Evolutionary conservation across 2,797 vertebrate species (phyloP).

Genomic region (Anniella stebbinsi): DNA sequence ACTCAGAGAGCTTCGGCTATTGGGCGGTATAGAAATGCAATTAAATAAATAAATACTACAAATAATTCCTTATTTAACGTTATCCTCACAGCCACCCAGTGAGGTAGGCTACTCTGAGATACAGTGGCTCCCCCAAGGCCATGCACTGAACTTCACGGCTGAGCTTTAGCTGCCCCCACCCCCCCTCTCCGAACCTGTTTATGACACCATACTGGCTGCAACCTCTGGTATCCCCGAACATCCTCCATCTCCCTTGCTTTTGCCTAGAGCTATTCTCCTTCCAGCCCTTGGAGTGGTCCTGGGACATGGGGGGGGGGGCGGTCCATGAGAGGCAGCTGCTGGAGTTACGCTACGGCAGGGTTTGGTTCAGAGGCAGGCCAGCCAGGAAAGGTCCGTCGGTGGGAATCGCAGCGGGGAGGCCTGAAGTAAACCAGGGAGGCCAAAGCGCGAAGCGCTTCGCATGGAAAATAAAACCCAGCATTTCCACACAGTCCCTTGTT

Average conservation of each 20-base stretch:
- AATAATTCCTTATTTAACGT: not conserved
- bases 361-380: slow-evolving; percentile 61
- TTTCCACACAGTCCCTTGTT: not conserved
- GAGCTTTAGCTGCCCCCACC: not conserved
- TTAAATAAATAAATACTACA: not conserved
- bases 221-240: not conserved
- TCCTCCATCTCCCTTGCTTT: not conserved
- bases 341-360: not conserved
- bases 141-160: not conserved
- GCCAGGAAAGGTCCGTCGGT: slow-evolving; percentile 61
- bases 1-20: no score
- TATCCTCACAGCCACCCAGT: not conserved
- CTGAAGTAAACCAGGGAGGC: slow-evolving; percentile 30
- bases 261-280: not conserved
- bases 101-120: not conserved
- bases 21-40: no score
- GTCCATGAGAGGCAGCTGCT: not conserved
- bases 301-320: not conserved
- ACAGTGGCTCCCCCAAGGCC: not conserved
- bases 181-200: slow-evolving; percentile 20
- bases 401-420: slow-evolving; percentile 17
- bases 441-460: slow-evolving; percentile 9
- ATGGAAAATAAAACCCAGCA: not conserved
- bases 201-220: slow-evolving; percentile 34
- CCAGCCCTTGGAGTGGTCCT: not conserved